phyloP scores from a whole-genome alignment of 2,797 vertebrate genomes.

The Aldrovandia affinis region DNA sequence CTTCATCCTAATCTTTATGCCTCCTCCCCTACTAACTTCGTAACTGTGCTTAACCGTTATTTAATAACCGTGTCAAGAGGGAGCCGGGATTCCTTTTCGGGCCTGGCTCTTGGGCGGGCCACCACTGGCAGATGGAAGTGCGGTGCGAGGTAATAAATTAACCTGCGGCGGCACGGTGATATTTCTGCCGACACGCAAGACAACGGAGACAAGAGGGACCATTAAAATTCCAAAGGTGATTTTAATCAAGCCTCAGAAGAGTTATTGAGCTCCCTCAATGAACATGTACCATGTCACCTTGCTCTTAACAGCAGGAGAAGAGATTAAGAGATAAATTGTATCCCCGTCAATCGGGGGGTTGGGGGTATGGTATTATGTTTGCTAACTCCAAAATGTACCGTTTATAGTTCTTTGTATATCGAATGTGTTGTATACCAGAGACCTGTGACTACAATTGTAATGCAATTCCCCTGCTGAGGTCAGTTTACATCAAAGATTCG shows the following conservation, averaged over 20 bases:
- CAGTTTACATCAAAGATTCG: too few species aligned
- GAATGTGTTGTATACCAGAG: neutral
- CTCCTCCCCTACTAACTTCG: neutral
- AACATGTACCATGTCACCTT: constrained; percentile 20
- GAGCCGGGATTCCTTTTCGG: neutral
- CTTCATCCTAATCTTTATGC: neutral
- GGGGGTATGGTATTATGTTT: too few species aligned
- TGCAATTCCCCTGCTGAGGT: too few species aligned
- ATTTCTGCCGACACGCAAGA: constrained; percentile 17
- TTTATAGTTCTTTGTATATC: neutral
- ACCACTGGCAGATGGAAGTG: neutral
- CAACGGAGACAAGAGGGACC: constrained; percentile 14
- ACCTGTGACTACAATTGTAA: too few species aligned
- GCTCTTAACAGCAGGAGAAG: constrained; percentile 31
- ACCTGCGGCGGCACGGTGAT: neutral
- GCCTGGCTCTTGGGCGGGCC: neutral
- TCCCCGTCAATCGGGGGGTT: neutral
- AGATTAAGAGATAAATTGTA: constrained; percentile 24
- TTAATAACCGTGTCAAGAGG: neutral
- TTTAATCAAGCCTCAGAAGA: constrained; percentile 41
- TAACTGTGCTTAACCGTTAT: neutral
- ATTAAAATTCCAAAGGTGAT: constrained; percentile 27
- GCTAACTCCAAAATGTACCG: neutral
- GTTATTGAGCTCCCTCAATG: constrained; percentile 26
- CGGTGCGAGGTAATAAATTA: constrained; percentile 21